Conservation (phyloP, 35 echinoderm and acorn worm species). For the Ptychodera flava region DNA sequence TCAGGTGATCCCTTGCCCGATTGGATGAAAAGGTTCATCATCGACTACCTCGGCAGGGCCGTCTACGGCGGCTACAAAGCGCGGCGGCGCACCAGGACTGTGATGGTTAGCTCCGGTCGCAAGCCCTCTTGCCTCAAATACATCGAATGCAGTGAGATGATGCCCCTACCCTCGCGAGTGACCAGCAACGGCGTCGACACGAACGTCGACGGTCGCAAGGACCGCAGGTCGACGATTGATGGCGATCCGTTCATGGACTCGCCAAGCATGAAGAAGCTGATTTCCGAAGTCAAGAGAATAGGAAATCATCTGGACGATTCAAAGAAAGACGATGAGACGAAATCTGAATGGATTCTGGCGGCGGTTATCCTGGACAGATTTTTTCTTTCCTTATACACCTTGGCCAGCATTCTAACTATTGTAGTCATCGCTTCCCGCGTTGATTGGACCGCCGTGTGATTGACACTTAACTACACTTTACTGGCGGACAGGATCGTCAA, state of each 20-base stretch:
- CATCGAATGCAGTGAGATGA: background rate
- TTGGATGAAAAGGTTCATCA: slow-evolving; percentile 47
- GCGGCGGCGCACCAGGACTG: background rate
- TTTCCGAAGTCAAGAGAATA: slow-evolving; percentile 8
- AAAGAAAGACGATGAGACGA: background rate
- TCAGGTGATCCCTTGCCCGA: slow-evolving; percentile 43
- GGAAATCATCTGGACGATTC: background rate
- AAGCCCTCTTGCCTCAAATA: background rate
- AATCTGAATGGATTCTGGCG: background rate
- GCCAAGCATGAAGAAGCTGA: background rate
- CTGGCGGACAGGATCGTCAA: too few species aligned
- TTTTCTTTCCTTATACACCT: slow-evolving; percentile 1
- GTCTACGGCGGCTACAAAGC: background rate
- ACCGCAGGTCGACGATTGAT: background rate
- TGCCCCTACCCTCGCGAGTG: background rate
- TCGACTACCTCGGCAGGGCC: slow-evolving; percentile 23
- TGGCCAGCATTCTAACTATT: background rate
- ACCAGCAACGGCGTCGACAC: background rate
- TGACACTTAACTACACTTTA: too few species aligned
- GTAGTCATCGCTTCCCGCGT: background rate
- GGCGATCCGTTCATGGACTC: background rate
- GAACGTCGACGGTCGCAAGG: background rate
- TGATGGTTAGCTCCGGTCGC: background rate
- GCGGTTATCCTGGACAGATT: slow-evolving; percentile 7
- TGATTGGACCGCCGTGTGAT: background rate